Percentiles rank a stretch among this genome's conserved stretches.
Evolutionary conservation across 2,888 invertebrate genomes (phyloP).

Genomic region (Erebia palarica): DNA sequence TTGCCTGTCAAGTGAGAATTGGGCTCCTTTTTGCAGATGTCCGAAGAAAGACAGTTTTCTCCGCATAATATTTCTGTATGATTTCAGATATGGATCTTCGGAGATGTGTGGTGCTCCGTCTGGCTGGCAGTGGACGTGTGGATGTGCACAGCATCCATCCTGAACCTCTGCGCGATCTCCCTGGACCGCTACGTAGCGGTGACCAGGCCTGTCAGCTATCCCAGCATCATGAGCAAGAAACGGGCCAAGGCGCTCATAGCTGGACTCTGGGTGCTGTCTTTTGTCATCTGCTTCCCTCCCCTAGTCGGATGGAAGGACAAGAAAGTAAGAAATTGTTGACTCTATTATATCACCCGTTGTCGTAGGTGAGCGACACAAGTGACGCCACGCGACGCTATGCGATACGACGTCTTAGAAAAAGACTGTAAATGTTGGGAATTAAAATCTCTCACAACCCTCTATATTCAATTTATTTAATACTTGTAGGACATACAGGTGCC

Average conservation of each 20-base stretch:
- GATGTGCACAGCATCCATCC: constrained; percentile 99
- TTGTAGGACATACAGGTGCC: no score
- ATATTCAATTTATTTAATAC: no score
- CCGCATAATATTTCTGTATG: background rate
- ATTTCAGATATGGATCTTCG: constrained; percentile 96
- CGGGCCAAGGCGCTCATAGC: constrained; percentile 93
- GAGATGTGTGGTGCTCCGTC: constrained; percentile 96
- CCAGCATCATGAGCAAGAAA: constrained; percentile 93
- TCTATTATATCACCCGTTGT: no score
- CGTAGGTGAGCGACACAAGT: no score
- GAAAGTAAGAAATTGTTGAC: constrained; percentile 54
- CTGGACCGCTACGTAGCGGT: constrained; percentile 98
- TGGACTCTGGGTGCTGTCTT: constrained; percentile 97
- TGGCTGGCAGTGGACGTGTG: constrained; percentile 99
- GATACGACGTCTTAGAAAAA: no score
- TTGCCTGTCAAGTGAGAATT: no score
- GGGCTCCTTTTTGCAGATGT: no score
- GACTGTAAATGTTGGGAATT: no score
- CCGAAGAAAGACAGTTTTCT: no score
- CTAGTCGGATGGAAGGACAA: constrained; percentile 95
- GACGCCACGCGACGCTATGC: no score
- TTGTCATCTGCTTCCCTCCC: constrained; percentile 98
- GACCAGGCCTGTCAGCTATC: constrained; percentile 97
- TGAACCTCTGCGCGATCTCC: constrained; percentile 97
- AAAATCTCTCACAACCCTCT: no score